Conservation (phyloP, 2,113 vertebrate species). For the Bambusicola thoracicus region DNA sequence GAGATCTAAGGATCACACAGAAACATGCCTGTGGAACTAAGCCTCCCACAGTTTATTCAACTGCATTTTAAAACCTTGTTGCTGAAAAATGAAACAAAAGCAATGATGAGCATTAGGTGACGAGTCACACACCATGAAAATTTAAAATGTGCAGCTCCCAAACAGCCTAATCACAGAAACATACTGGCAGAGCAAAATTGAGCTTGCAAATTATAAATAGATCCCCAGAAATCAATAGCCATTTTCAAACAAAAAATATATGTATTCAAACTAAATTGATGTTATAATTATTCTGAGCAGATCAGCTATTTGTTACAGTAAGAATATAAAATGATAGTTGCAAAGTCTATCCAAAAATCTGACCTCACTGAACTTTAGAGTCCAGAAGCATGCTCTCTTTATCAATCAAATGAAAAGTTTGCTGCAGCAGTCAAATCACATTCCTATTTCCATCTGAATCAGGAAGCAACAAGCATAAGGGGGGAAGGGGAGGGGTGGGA, state of each 20-base stretch:
- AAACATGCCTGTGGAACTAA: background rate
- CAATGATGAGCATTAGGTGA: background rate
- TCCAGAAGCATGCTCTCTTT: background rate
- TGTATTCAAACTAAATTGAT: background rate
- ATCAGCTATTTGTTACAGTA: background rate
- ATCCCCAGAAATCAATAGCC: conserved; percentile 11
- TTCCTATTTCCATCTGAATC: background rate
- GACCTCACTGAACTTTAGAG: background rate
- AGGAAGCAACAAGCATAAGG: background rate
- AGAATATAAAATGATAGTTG: background rate
- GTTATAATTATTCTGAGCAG: background rate
- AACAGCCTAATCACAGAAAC: background rate
- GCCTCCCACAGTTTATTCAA: background rate
- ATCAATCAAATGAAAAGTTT: background rate
- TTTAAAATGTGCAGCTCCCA: background rate
- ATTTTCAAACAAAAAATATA: background rate
- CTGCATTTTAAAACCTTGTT: background rate
- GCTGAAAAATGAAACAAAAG: background rate
- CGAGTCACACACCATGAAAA: background rate
- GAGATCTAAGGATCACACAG: background rate
- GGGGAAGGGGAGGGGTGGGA: too few species aligned
- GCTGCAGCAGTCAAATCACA: background rate
- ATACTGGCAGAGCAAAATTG: background rate
- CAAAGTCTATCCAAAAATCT: background rate
- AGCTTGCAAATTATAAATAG: background rate